Evolutionary conservation across 1,140 invertebrate species (phyloP).

Genomic region (Helicoverpa armigera): DNA sequence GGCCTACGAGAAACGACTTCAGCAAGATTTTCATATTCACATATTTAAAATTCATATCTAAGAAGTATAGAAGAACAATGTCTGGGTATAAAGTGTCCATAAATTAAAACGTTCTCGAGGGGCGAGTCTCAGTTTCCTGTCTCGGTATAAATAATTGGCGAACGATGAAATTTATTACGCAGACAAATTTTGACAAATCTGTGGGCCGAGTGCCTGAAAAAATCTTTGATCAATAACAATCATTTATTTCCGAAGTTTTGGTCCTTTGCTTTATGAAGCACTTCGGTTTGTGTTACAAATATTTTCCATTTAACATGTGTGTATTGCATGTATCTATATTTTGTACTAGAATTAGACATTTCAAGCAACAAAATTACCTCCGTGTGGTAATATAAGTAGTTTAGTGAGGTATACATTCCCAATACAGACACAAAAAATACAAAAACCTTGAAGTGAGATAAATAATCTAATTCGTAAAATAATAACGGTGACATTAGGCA

Average conservation of each 20-base stretch:
- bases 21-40: slow-evolving; percentile 15
- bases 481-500: background rate
- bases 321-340: background rate
- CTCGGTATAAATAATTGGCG: slow-evolving; percentile 75
- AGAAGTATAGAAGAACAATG: slow-evolving; percentile 56
- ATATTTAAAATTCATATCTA: slow-evolving; percentile 51
- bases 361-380: too few relatives aligned
- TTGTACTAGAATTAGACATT: too few relatives aligned
- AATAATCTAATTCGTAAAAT: background rate
- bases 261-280: background rate
- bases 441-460: background rate
- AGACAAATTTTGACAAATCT: slow-evolving; percentile 77
- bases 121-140: slow-evolving; percentile 71
- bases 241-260: background rate
- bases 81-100: slow-evolving; percentile 60
- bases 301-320: background rate
- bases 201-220: slow-evolving; percentile 53
- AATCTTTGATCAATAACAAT: slow-evolving; percentile 48
- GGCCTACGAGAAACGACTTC: background rate
- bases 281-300: background rate
- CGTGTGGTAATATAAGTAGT: too few relatives aligned
- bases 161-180: slow-evolving; percentile 72
- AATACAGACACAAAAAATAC: background rate
- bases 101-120: slow-evolving; percentile 71
- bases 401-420: too few relatives aligned